Evolutionary conservation across 2,888 invertebrate genomes (phyloP).

Genomic region (Acleris laterana): DNA sequence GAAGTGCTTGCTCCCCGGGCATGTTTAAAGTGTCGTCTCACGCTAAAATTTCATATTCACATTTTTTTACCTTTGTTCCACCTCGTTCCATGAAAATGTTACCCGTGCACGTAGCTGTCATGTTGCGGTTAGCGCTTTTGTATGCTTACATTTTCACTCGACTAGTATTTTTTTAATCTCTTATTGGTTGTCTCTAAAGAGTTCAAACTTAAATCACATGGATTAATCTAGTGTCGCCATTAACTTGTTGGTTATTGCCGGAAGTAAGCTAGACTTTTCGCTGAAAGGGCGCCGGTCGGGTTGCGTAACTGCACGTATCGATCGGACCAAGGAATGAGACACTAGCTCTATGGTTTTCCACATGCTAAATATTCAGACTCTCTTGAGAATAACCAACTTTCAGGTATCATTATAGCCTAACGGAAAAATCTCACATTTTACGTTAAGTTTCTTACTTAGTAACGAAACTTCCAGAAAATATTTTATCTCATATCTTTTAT

Average conservation of each 20-base stretch:
- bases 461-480: too few relatives aligned
- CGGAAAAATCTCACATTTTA: background rate
- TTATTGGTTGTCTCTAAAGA: conserved; percentile 19
- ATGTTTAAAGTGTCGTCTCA: conserved; percentile 49
- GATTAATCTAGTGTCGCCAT: background rate
- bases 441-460: background rate
- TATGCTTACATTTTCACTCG: conserved; percentile 13
- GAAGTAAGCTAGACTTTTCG: conserved; percentile 34
- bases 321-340: conserved; percentile 73
- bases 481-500: too few relatives aligned
- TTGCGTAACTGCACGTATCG: conserved; percentile 82
- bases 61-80: conserved; percentile 62
- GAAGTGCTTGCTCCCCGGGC: conserved; percentile 60
- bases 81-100: conserved; percentile 11
- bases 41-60: conserved; percentile 57
- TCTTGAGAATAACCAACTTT: conserved; percentile 30
- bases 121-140: conserved; percentile 6
- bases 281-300: conserved; percentile 64
- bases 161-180: conserved; percentile 11
- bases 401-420: background rate
- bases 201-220: background rate
- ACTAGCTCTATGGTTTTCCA: conserved; percentile 59
- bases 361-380: conserved; percentile 56
- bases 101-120: conserved; percentile 29
- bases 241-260: conserved; percentile 14